Percentiles rank a stretch among this genome's conserved stretches.
These are phyloP conservation scores for Toxotes lorentzi DNA, from an alignment of 2,797 vertebrate genomes.

Conservation along the genomic window DNA sequence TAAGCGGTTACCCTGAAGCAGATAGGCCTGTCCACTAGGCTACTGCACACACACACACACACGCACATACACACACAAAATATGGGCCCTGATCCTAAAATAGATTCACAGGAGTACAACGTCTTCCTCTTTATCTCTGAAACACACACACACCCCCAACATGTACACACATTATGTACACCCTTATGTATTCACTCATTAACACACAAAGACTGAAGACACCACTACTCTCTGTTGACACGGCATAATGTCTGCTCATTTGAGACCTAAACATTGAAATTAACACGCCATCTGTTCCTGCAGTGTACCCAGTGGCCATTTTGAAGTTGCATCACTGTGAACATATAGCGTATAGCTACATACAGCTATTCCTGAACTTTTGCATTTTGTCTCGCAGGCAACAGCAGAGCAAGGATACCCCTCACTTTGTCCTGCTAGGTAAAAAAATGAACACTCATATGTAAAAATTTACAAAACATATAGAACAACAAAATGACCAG, in stretches of 20 bases:
- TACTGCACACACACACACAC: slow-evolving; percentile 42
- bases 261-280: slow-evolving; percentile 77
- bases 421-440: slow-evolving; percentile 1
- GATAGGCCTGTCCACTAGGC: slow-evolving; percentile 67
- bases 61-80: slow-evolving; percentile 21
- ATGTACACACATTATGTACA: slow-evolving; percentile 24
- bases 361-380: slow-evolving; percentile 36
- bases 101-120: slow-evolving; percentile 24
- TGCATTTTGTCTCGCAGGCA: slow-evolving; percentile 33
- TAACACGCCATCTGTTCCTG: slow-evolving; percentile 80
- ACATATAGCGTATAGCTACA: slow-evolving; percentile 47
- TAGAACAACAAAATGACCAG: not conserved
- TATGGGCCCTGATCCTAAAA: slow-evolving; percentile 24
- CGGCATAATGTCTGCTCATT: slow-evolving; percentile 72
- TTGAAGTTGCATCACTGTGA: slow-evolving; percentile 60
- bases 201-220: slow-evolving; percentile 49
- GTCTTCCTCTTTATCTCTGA: slow-evolving; percentile 21
- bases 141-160: slow-evolving; percentile 12
- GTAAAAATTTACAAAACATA: not conserved
- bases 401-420: not conserved
- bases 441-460: not conserved
- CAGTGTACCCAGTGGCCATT: slow-evolving; percentile 69
- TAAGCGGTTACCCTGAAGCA: slow-evolving; percentile 82
- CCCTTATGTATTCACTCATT: slow-evolving; percentile 38
- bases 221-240: slow-evolving; percentile 69